Evolutionary conservation across 2,888 invertebrate genomes (phyloP).

Genomic region (Thalpophila matura): DNA sequence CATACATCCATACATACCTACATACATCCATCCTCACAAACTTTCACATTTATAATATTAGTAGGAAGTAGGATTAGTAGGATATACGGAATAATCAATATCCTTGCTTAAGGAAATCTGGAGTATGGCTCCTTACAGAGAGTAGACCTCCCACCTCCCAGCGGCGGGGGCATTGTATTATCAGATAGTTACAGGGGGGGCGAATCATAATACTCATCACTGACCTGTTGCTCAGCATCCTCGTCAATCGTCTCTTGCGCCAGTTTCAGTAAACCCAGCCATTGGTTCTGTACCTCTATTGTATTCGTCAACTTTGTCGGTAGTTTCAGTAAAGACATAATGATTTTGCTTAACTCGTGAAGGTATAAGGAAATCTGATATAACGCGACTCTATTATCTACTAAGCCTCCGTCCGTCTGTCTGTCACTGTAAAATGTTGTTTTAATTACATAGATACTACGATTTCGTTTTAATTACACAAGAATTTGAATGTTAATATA

Average conservation of each 20-base stretch:
- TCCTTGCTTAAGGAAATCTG: no score
- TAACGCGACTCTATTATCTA: background rate
- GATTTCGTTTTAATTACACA: background rate
- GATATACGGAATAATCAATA: no score
- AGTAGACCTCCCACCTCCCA: no score
- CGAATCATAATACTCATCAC: no score
- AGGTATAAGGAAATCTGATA: background rate
- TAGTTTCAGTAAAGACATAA: slow-evolving; percentile 33
- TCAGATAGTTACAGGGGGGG: background rate
- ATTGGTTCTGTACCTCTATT: slow-evolving; percentile 60
- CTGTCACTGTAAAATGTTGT: no score
- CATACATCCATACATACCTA: no score
- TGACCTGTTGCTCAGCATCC: slow-evolving; percentile 63
- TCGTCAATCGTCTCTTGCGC: slow-evolving; percentile 54
- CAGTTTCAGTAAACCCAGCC: slow-evolving; percentile 56
- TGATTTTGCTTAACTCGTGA: background rate
- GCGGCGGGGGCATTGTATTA: no score
- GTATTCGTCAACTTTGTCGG: slow-evolving; percentile 16
- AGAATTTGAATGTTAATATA: slow-evolving; percentile 15
- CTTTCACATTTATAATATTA: no score
- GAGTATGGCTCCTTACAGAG: no score
- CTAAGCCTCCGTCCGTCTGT: background rate
- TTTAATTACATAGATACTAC: slow-evolving; percentile 48
- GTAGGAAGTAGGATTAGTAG: no score
- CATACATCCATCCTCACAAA: no score